phyloP scores from a whole-genome alignment of 2,113 vertebrate species.

The Globicephala melas region DNA sequence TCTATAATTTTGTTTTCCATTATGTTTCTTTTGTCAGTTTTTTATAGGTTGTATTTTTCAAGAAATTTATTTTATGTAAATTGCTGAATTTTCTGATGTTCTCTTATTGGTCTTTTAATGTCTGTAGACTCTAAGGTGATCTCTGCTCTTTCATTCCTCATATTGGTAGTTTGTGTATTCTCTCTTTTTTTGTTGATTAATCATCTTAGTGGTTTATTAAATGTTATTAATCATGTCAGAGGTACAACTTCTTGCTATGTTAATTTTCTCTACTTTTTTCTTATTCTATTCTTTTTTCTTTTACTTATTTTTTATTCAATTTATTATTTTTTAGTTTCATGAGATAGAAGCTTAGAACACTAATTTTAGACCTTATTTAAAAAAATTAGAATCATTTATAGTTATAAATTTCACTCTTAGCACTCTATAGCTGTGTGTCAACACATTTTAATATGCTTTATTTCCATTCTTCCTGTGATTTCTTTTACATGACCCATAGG shows the following conservation, averaged over 20 bases:
- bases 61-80: not conserved
- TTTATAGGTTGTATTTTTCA: not conserved
- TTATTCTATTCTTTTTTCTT: not conserved
- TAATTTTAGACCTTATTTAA: not conserved
- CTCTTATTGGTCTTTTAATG: not conserved
- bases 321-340: not conserved
- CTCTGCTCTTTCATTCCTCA: not conserved
- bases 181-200: not conserved
- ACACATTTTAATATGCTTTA: not conserved
- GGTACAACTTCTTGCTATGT: not conserved
- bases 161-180: not conserved
- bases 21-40: not conserved
- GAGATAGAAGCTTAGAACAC: not conserved
- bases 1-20: not conserved
- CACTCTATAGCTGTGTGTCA: not conserved
- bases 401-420: not conserved
- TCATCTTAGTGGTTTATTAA: not conserved
- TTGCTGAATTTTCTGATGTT: not conserved
- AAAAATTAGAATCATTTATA: not conserved
- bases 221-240: not conserved
- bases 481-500: not conserved
- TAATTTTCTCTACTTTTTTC: not conserved
- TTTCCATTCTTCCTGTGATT: not conserved
- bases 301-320: not conserved
- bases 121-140: not conserved